These are phyloP conservation scores for Deroplatys truncata DNA, from an alignment of 2,888 invertebrate species.

Conservation along the genomic window DNA sequence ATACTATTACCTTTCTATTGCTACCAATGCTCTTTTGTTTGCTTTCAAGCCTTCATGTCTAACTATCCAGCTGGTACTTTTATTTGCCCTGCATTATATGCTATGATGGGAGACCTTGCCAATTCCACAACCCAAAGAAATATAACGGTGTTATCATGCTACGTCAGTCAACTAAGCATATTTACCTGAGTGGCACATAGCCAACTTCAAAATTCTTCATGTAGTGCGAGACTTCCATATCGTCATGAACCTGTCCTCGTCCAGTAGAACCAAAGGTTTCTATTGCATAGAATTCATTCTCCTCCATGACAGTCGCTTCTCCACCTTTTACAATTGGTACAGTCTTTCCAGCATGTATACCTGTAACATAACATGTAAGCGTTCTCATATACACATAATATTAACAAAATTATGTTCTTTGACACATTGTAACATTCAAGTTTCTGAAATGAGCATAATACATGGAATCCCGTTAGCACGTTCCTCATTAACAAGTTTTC, in stretches of 20 bases:
- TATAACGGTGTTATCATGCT: no score
- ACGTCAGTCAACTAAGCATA: not conserved
- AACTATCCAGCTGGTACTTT: no score
- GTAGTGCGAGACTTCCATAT: slow-evolving; percentile 99
- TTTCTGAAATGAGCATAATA: not conserved
- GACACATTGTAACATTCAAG: no score
- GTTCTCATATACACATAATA: not conserved
- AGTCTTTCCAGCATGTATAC: slow-evolving; percentile 94
- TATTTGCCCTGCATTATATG: no score
- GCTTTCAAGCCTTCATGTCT: no score
- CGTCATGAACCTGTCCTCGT: slow-evolving; percentile 90
- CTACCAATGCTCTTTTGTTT: no score
- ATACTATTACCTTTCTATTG: no score
- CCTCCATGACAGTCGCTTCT: slow-evolving; percentile 97
- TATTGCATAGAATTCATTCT: slow-evolving; percentile 98
- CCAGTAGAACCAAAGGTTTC: slow-evolving; percentile 99
- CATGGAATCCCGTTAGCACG: no score
- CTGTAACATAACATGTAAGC: slow-evolving; percentile 42
- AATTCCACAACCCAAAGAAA: no score
- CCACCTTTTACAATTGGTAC: slow-evolving; percentile 99
- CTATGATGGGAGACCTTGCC: no score
- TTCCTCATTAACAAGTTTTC: no score
- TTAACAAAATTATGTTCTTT: no score
- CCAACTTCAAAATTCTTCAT: slow-evolving; percentile 96
- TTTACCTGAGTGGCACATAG: slow-evolving; percentile 82